A percentile compares a stretch with the other conserved stretches of the same genome.
These are phyloP conservation scores for Lydus trimaculatus DNA, from an alignment of 2,888 invertebrate species.

Conservation along the genomic window DNA sequence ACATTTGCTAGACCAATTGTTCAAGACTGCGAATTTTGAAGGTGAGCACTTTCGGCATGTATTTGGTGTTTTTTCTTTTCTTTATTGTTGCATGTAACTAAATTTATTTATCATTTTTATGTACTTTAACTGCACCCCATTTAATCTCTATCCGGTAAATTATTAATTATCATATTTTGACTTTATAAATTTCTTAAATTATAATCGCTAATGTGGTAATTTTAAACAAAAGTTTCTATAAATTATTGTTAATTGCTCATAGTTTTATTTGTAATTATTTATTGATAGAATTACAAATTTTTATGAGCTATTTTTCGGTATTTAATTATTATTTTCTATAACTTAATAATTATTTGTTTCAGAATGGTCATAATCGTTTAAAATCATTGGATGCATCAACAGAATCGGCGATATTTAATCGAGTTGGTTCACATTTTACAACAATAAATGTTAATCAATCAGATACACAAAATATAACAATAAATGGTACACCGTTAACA, in stretches of 20 bases:
- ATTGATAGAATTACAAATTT: neutral
- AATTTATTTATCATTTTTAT: slow-evolving; percentile 14
- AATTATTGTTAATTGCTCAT: neutral
- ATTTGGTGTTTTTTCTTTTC: slow-evolving; percentile 18
- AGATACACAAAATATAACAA: slow-evolving; percentile 41
- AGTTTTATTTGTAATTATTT: neutral
- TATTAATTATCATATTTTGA: neutral
- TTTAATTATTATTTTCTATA: neutral
- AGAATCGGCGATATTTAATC: slow-evolving; percentile 36
- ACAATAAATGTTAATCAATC: slow-evolving; percentile 47
- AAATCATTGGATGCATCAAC: slow-evolving; percentile 42
- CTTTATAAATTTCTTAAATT: neutral
- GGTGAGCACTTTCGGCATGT: slow-evolving; percentile 54
- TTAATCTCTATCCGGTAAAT: neutral
- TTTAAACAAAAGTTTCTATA: neutral
- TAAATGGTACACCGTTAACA: slow-evolving; percentile 43
- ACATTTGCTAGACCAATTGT: slow-evolving; percentile 54
- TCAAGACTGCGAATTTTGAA: slow-evolving; percentile 53
- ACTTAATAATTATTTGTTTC: slow-evolving; percentile 41
- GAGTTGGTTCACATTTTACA: slow-evolving; percentile 47
- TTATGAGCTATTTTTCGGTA: neutral
- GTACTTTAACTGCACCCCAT: slow-evolving; percentile 1
- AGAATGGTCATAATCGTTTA: slow-evolving; percentile 45
- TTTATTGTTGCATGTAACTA: slow-evolving; percentile 15
- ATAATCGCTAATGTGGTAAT: neutral